A percentile compares a stretch with the other conserved stretches of the same genome.
Evolutionary conservation across 2,797 vertebrate species (phyloP).

Genomic region (Heteromormyrus szaboi): DNA sequence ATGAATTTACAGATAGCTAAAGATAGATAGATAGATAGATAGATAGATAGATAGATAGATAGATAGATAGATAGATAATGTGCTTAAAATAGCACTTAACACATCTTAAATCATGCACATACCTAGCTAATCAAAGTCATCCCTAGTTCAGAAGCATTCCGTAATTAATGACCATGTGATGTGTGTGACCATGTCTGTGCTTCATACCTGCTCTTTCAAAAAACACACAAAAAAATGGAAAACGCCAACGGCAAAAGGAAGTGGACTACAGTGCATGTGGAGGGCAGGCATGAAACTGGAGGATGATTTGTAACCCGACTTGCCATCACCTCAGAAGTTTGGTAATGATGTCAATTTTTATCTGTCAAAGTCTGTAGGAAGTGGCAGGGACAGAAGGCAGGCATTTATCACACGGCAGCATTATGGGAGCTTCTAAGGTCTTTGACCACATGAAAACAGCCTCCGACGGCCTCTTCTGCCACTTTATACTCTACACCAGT

Average conservation of each 20-base stretch:
- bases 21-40: background rate
- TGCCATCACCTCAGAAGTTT: slow-evolving; percentile 5
- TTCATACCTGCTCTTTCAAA: background rate
- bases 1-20: background rate
- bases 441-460: background rate
- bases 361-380: slow-evolving; percentile 1
- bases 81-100: background rate
- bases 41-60: background rate
- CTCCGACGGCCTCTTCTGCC: background rate
- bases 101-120: background rate
- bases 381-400: background rate
- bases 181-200: background rate
- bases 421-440: background rate
- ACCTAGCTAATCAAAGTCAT: background rate
- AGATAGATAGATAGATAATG: background rate
- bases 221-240: background rate
- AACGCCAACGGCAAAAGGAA: background rate
- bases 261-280: background rate
- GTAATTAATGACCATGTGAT: background rate
- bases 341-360: slow-evolving; percentile 25
- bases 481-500: background rate
- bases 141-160: background rate
- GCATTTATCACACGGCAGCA: background rate
- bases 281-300: background rate
- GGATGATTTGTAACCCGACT: background rate